phyloP scores from a whole-genome alignment of 35 echinoderm and acorn worm species.

The Anneissia japonica region DNA sequence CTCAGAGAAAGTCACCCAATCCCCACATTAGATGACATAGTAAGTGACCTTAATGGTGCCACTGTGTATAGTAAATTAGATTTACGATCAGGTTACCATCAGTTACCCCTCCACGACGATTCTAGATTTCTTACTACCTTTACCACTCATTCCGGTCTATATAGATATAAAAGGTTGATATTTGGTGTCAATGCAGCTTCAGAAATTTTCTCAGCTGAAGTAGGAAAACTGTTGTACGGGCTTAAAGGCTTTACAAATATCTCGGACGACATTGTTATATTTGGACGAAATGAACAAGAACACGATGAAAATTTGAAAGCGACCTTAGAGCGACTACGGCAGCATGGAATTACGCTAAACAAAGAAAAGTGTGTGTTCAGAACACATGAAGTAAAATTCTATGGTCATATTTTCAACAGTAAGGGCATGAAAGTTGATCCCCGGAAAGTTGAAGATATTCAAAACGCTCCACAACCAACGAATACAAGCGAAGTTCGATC shows the following conservation, averaged over 20 bases:
- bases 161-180: conserved; percentile 37
- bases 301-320: conserved; percentile 10
- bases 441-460: too few species aligned
- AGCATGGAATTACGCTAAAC: too few species aligned
- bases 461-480: too few species aligned
- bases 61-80: conserved; percentile 46
- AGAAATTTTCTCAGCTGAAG: conserved; percentile 41
- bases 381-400: too few species aligned
- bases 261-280: conserved; percentile 59
- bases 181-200: conserved; percentile 43
- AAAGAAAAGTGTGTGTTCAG: too few species aligned
- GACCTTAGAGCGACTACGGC: conserved; percentile 1
- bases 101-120: conserved; percentile 3
- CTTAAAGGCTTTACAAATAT: conserved; percentile 44
- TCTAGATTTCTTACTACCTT: conserved; percentile 28
- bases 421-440: too few species aligned
- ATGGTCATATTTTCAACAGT: too few species aligned
- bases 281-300: conserved; percentile 14
- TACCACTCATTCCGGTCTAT: conserved; percentile 38
- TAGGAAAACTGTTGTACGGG: not conserved
- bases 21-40: conserved; percentile 32
- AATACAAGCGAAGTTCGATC: too few species aligned
- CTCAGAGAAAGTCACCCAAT: conserved; percentile 10
- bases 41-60: conserved; percentile 34
- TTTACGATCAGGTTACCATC: conserved; percentile 37